Base-by-base conservation (phyloP, 64 coral and sea anemone species). In the Cladopsammia gracilis region DNA sequence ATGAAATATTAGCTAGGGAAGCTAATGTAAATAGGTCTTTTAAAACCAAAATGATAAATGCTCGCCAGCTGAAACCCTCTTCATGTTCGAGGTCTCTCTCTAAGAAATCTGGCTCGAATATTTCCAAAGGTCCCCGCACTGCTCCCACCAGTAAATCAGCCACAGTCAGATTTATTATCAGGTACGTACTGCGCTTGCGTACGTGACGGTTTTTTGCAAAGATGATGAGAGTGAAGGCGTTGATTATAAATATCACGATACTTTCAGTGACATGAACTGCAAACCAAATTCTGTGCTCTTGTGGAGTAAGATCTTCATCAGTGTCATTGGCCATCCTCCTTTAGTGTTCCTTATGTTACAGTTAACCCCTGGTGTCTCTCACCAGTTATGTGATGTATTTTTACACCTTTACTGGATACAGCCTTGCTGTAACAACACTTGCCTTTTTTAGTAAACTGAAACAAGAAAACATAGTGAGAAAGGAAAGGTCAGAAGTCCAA, bases 131-230 rank as follows among this genome's bases (percentile, higher is more conserved):
- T 11, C 7, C 69, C 11, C 15, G 20, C 0, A 49, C 44, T 0
- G 18, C 72, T 19, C 72, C 72, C 45, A 75, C 43, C 15, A 75
- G 18, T 49, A 75, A 42, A 75, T 75, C 72, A 8, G 72, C 47
- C 5, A 75, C 18, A 51, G 72, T 49, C 13, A 75, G 43, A 18
- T 75, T 75, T 0, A 75, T 75, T 50, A 75, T n/a, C 16, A 75
- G 46, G 72, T 75, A 75, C 15, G 72, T 75, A 75, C 72, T 77
- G 20, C 59, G 58, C 58, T 82, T 82, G 79, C 59, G 79, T 48
- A 82, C 10, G 8, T 82, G 79, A 4, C 42, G 58, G 18, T 47
- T 64, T 64, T 10, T 64, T 56, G 53, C 53, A 12, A 56, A 56
- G 12, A 12, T 56, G 13, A 20, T 20, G 3, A 82, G 9, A 18